Evolutionary conservation across 2,113 vertebrate species (phyloP).

Genomic region (Chloropsis cyanopogon): DNA sequence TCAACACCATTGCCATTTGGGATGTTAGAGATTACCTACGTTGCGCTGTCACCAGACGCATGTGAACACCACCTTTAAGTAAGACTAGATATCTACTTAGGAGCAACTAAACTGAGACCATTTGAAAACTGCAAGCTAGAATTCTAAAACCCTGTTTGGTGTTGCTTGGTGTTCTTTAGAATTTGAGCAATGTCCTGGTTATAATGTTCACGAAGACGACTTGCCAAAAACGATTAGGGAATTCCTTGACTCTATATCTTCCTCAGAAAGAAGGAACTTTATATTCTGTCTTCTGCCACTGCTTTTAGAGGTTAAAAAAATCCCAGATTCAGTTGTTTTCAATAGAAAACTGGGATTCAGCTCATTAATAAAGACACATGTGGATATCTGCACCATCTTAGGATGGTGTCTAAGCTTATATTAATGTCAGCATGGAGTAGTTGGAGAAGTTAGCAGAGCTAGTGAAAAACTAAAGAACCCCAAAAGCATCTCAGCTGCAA

Average conservation of each 20-base stretch:
- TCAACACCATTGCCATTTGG: neutral
- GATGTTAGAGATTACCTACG: neutral
- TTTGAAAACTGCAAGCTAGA: neutral
- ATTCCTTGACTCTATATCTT: neutral
- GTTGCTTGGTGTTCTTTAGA: neutral
- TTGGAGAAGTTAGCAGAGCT: neutral
- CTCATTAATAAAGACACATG: neutral
- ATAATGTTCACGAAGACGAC: rapidly evolving
- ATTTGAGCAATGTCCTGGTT: neutral
- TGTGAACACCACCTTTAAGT: neutral
- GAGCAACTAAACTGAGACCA: neutral
- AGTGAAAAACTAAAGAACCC: neutral
- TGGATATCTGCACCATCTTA: neutral
- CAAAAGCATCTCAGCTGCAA: neutral
- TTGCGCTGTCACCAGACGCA: neutral
- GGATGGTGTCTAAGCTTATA: neutral
- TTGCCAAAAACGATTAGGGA: neutral
- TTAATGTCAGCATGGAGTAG: neutral
- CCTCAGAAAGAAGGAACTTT: neutral
- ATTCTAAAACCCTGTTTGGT: neutral
- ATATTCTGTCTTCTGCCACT: neutral
- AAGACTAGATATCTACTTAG: neutral
- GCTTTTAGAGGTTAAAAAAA: neutral
- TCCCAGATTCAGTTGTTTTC: neutral
- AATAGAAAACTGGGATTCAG: neutral